Base-by-base conservation (phyloP, 2,113 vertebrate genomes). In the Salvelinus sp. region DNA sequence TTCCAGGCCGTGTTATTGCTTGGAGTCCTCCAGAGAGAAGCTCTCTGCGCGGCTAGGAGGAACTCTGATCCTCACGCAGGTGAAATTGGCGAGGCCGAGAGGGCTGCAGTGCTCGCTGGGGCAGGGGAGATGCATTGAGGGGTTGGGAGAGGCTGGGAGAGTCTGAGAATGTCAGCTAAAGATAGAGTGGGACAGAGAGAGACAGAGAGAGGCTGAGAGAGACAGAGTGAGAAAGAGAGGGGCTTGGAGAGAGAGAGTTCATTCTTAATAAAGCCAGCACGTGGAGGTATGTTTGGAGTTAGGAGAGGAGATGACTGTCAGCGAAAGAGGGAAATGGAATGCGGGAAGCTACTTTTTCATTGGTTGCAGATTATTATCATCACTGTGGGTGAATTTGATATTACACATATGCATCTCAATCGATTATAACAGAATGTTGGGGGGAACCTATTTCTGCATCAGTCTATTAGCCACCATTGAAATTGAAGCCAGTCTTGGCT, bases 1-100 rank as follows among this genome's bases (percentile, higher is more conserved):
- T 88, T 90, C 84, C 74, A 79, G 82, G 63, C 84, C 79, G 84
- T 81, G 74, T 91, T 92, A 92, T 92, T 93, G 90, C 90, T 90
- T 88, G 84, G 74, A 69, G 76, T 82, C 88, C 91, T 89, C 87
- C 10, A 65, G 89, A 86, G 89, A 82, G 77, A 75, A 47, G 38
- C 73, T 83, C 67, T 80, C 66, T 67, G 66, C 80, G 77, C 75
- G 77, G 79, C 82, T 54, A 76, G 76, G 79, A 28, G 63, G 63
- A 69, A 80, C 63, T 69, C 65, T 68, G 83, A 79, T 79, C 75
- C 70, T 81, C 74, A 63, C 66, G 60, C 75, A 47, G 76, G 82
- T 82, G 54, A 85, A 86, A 85, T 85, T 84, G 80, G 73, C 50
- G n/a, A 7, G 77, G 67, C 2, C 30, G 33, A 75, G 69, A 69